These are phyloP conservation scores for Drosophila macrothrix DNA, from an alignment of 2,888 invertebrate genomes.

Conservation along the genomic window DNA sequence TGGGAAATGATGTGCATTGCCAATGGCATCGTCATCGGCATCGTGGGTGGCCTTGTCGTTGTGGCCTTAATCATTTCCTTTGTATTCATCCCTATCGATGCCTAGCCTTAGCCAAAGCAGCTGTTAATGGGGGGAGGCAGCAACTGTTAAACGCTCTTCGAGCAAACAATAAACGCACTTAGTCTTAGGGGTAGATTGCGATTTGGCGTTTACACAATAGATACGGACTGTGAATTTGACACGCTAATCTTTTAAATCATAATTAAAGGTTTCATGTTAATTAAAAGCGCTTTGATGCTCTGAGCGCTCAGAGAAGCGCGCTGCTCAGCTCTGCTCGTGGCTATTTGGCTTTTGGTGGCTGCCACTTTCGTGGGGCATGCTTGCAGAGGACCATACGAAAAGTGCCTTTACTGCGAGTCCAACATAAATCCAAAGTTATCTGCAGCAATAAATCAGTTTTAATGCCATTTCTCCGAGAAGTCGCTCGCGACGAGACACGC, in stretches of 20 bases:
- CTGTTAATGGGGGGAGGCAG: constrained; percentile 32
- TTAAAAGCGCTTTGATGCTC: constrained; percentile 61
- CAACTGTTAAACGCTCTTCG: constrained; percentile 25
- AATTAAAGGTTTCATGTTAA: constrained; percentile 73
- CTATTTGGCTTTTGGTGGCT: constrained; percentile 9
- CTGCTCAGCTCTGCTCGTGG: background rate
- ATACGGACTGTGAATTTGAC: constrained; percentile 47
- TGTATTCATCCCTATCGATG: constrained; percentile 40
- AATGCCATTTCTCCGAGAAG: constrained; percentile 61
- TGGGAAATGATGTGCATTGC: constrained; percentile 55
- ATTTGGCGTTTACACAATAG: background rate
- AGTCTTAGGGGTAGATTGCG: constrained; percentile 3
- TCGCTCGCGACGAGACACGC: constrained; percentile 18
- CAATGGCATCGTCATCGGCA: constrained; percentile 14
- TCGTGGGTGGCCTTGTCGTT: constrained; percentile 19
- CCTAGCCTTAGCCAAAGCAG: constrained; percentile 26
- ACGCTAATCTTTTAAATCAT: constrained; percentile 72
- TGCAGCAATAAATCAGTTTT: constrained; percentile 76
- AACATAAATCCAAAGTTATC: constrained; percentile 76
- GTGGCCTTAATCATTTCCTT: constrained; percentile 53
- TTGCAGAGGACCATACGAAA: constrained; percentile 11
- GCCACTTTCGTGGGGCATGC: background rate
- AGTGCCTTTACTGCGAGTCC: constrained; percentile 29
- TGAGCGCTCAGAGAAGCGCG: constrained; percentile 1
- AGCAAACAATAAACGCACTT: constrained; percentile 17